A percentile compares a stretch with the other conserved stretches of the same genome.
These are phyloP conservation scores for Dromiciops gliroides DNA, from an alignment of 2,113 vertebrate genomes.

Conservation along the genomic window DNA sequence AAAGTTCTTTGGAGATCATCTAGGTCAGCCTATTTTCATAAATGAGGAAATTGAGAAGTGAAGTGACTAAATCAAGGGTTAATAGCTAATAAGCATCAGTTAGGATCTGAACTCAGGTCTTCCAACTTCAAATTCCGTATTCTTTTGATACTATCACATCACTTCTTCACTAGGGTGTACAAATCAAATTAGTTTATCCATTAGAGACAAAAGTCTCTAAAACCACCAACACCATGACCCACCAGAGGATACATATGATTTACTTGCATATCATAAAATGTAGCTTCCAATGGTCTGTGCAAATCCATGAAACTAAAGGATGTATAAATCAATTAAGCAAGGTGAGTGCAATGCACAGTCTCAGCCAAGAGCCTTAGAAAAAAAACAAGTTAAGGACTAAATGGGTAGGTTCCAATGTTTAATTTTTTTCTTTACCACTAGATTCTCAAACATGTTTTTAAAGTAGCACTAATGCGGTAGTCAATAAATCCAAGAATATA, in stretches of 20 bases:
- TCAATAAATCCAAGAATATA: too few relatives aligned
- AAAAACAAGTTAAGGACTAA: too few relatives aligned
- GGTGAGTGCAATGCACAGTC: background rate
- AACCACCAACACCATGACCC: background rate
- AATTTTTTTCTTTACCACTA: too few relatives aligned
- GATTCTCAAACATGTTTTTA: too few relatives aligned
- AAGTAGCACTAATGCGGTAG: too few relatives aligned
- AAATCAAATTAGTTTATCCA: background rate
- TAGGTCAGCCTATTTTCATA: background rate
- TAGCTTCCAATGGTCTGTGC: background rate
- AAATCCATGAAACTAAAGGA: background rate
- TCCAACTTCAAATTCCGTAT: background rate
- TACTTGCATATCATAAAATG: background rate
- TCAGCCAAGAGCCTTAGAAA: background rate
- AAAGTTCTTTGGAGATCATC: background rate
- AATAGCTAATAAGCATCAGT: background rate
- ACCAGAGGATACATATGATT: background rate
- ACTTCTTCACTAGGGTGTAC: background rate
- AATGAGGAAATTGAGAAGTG: background rate
- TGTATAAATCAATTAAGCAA: background rate
- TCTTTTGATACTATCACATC: background rate
- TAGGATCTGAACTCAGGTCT: background rate
- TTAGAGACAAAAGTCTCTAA: background rate
- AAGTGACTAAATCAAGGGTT: background rate
- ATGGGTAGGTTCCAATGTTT: background rate